phyloP scores from a whole-genome alignment of 1,140 invertebrate species.

The Ceratitis capitata region DNA sequence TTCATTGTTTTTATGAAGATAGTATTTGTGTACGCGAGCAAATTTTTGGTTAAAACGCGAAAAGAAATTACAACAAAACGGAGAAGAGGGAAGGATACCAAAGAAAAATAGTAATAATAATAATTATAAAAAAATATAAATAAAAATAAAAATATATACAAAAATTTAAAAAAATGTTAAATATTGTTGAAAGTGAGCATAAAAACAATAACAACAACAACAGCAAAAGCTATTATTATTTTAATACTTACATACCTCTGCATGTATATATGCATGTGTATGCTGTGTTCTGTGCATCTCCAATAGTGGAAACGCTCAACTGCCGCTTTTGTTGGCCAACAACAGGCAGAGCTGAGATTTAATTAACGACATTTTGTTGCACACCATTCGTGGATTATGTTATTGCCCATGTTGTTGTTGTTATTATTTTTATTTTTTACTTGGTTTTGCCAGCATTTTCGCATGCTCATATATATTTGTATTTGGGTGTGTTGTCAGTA shows the following conservation, averaged over 20 bases:
- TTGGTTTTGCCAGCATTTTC: not conserved
- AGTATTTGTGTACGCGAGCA: not conserved
- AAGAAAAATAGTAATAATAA: not conserved
- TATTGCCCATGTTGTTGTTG: not conserved
- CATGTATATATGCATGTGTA: not conserved
- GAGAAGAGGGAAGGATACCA: not conserved
- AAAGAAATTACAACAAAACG: not conserved
- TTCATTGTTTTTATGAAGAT: slow-evolving; percentile 18
- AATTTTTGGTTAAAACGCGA: not conserved
- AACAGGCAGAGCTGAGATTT: not conserved
- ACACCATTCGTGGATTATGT: not conserved
- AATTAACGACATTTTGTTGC: slow-evolving; percentile 29
- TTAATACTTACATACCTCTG: no score
- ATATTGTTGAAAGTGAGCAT: not conserved
- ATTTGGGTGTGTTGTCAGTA: not conserved
- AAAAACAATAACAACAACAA: not conserved
- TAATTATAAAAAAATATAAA: no score
- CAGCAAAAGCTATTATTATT: not conserved
- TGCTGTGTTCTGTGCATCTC: not conserved
- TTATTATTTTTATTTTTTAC: not conserved
- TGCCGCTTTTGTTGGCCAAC: not conserved
- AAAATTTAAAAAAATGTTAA: not conserved
- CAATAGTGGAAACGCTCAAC: not conserved
- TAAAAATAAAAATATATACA: no score
- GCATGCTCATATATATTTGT: not conserved